Base-by-base conservation (phyloP, 2,113 vertebrate species). In the Charadrius vociferus region DNA sequence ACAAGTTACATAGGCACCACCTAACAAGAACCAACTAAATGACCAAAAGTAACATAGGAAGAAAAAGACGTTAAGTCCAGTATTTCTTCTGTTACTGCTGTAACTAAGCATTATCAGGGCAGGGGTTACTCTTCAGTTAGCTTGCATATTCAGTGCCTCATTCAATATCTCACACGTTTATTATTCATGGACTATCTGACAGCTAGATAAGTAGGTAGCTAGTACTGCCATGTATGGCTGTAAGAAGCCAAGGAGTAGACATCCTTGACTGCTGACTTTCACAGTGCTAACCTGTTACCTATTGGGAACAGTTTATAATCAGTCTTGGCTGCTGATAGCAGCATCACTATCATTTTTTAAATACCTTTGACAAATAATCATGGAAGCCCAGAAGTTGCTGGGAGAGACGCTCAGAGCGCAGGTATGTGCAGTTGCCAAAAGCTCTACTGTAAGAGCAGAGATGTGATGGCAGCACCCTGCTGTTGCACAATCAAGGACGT, bases 141-240 rank as follows among this genome's bases (percentile, higher is more conserved):
- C 21, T 39, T 75, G 47, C 21, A 39, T 49, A 86, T 53, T 52
- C 50, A 59, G 5, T 67, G 49, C n/a, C 23, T 59, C 43, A 63
- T 62, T 86, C 66, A 75, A 18, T 41, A 41, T 36, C n/a, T 19
- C 37, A 26, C 7, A 2, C 3, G 11, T 68, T 61, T 95, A 77
- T 72, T 80, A 89, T 72, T 91, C 49, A 83, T 29, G 34, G 67
- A 68, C 58, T 63, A 30, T 18, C 10, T 55, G 37, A 37, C 55
- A 77, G 30, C 56, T 55, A 62, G 21, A 22, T 7, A 50, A 43
- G 32, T 36, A 70, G 59, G 45, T 58, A 59, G 45, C 34, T 49
- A 63, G 10, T 61, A 27, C 22, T 65, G 61, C 26, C 55, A 52
- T 10, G 2, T 3, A 18, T 0, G 0, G 20, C 18, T 85, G 6